These are phyloP conservation scores for Temnothorax unifasciatus DNA, from an alignment of 2,888 invertebrate genomes.

Conservation along the genomic window DNA sequence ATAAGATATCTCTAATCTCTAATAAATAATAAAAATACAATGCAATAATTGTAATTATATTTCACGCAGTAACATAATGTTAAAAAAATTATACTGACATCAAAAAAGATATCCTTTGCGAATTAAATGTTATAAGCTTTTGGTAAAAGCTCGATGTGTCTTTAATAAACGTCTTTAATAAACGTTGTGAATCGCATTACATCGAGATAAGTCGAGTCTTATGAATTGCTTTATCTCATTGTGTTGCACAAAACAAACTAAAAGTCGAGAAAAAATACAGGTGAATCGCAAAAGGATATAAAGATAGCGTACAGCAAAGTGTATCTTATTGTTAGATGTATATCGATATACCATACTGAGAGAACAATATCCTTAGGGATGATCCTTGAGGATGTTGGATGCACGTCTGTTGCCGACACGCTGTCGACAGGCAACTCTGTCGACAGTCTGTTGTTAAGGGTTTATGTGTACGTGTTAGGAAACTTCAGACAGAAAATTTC, in stretches of 20 bases:
- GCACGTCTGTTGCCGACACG: conserved; percentile 58
- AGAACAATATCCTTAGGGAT: conserved; percentile 68
- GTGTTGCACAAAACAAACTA: neutral
- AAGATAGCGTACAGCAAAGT: conserved; percentile 24
- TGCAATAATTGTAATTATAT: neutral
- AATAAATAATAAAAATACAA: neutral
- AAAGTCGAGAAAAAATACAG: neutral
- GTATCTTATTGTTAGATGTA: conserved; percentile 30
- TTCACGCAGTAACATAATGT: neutral
- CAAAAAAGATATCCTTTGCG: neutral
- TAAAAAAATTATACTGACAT: neutral
- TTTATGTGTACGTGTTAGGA: conserved; percentile 55
- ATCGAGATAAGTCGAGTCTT: conserved; percentile 1
- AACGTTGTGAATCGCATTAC: neutral
- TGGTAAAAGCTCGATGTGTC: neutral
- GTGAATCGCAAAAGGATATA: neutral
- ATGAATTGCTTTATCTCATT: conserved; percentile 28
- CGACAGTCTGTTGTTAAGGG: conserved; percentile 65
- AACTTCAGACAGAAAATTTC: conserved; percentile 37
- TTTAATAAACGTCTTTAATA: neutral
- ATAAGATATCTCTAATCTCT: neutral
- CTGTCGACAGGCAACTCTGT: conserved; percentile 43
- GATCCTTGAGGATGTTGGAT: conserved; percentile 63
- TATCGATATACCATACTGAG: conserved; percentile 44
- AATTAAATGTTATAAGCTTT: conserved; percentile 1